Evolutionary conservation across 2,888 invertebrate species (phyloP), one percentile per base, ranked within the genome.

Genomic region (Sussaba pulchella): DNA sequence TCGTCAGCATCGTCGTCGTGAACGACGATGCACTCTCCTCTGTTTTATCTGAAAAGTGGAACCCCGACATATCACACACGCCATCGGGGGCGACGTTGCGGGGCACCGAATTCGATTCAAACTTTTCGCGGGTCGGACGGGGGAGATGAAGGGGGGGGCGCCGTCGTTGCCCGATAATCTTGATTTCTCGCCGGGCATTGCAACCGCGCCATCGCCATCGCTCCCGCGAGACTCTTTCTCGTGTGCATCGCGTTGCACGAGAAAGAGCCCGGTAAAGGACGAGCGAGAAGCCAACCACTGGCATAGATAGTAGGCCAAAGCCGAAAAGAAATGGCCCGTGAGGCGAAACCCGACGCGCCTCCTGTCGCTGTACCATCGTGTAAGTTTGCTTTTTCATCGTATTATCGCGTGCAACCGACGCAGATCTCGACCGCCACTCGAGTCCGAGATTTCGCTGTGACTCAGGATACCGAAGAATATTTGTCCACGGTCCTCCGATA

Each of bases 281-380:
- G 67, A 52, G 8, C 39, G 52, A 21, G 9, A 39, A 52, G 52
- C 52, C 50, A 67, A 52, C 24, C 52, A 39, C 31, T 67, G 39
- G 67, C 67, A 67, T 67, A 67, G 67, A 67, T 67, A 52, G 67
- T 67, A 67, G 67, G 67, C 67, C 26, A 67, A 67, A 67, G 67
- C 50, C 52, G 67, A 39, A 67, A 67, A 67, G 67, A 67, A 67
- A 67, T 67, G 67, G 67, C 67, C 67, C 67, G 67, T 67, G 67
- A 24, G 52, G 67, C 50, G 52, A 67, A 67, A 67, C 39, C 39
- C 45, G 47, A 31, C 31, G 26, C 64, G 14, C 10, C 57, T 57
- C 31, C 57, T 14, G 57, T 57, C 57, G 57, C 36, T 52, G 67
- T 69, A 52, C 52, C 52, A 69, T 69, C 67, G 52, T 54, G 54